phyloP scores from a whole-genome alignment of 2,113 vertebrate species.

The Microtus oregoni region DNA sequence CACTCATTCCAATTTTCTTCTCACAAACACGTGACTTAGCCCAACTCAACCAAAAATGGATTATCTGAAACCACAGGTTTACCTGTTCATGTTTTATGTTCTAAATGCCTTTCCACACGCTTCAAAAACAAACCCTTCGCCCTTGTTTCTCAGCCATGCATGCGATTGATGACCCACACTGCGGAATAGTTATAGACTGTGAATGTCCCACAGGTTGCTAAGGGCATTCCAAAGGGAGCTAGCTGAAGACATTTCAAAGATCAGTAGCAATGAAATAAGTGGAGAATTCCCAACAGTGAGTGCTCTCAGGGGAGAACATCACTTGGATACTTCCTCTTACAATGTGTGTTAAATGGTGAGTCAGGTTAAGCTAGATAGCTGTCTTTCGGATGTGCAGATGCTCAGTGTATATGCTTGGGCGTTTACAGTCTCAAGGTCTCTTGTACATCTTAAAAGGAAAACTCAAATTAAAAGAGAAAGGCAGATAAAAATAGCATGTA shows the following conservation, averaged over 20 bases:
- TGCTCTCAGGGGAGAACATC: neutral
- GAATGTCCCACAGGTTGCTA: constrained; percentile 5
- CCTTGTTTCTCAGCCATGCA: constrained; percentile 6
- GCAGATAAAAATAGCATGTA: neutral
- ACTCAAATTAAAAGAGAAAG: constrained; percentile 12
- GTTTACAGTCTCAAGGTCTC: neutral
- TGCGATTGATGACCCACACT: neutral
- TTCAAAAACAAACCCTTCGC: constrained; percentile 41
- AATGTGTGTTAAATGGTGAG: constrained; percentile 38
- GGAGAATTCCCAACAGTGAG: constrained; percentile 35
- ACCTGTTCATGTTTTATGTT: constrained; percentile 16
- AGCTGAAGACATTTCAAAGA: constrained; percentile 48
- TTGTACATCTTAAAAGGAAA: constrained; percentile 17
- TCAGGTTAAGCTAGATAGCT: neutral
- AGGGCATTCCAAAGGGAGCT: constrained; percentile 54
- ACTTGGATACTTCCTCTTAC: constrained; percentile 41
- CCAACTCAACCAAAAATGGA: constrained; percentile 22
- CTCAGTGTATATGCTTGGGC: neutral
- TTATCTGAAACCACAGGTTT: constrained; percentile 15
- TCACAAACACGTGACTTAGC: neutral
- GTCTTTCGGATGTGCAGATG: neutral
- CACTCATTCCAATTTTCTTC: constrained; percentile 26
- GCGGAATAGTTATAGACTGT: neutral
- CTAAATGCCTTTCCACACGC: neutral
- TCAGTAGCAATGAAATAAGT: constrained; percentile 32